Conservation (phyloP, 2,797 vertebrate species). For the Thaleichthys pacificus region DNA sequence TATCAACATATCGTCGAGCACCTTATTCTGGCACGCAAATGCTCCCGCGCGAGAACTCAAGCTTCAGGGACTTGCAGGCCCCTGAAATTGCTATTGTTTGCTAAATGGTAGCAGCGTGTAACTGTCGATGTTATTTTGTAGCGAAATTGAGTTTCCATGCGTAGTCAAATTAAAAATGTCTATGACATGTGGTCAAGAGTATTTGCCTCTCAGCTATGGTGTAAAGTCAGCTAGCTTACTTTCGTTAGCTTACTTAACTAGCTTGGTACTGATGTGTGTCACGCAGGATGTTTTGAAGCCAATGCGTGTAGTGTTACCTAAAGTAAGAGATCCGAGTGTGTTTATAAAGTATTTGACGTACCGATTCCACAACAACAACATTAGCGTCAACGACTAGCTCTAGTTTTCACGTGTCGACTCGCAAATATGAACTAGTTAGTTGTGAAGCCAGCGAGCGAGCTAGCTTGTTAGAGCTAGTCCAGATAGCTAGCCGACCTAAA, state of each 20-base stretch:
- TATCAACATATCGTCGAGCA: slow-evolving; percentile 9
- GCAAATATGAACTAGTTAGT: no score
- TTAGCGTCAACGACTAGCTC: no score
- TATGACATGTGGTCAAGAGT: not conserved
- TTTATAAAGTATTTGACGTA: no score
- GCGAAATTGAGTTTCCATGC: not conserved
- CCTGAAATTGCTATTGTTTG: slow-evolving; percentile 14
- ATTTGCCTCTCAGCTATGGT: no score
- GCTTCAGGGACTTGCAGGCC: slow-evolving; percentile 24
- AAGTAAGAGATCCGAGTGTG: no score
- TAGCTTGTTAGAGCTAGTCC: no score
- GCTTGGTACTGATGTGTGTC: not conserved
- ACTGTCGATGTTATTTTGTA: not conserved
- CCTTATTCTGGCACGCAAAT: slow-evolving; percentile 44
- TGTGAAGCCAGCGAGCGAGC: no score
- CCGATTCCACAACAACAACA: no score
- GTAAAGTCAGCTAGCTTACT: not conserved
- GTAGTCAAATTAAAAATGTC: not conserved
- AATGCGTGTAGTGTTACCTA: not conserved
- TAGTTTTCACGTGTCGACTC: no score
- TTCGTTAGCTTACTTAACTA: not conserved
- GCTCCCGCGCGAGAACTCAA: slow-evolving; percentile 61
- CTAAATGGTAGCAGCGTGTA: slow-evolving; percentile 15
- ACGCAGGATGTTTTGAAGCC: not conserved
- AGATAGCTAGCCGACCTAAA: no score